Percentiles rank a stretch among this genome's conserved stretches.
Evolutionary conservation across 2,113 vertebrate species (phyloP).

Genomic region (Campylomormyrus tamandua): DNA sequence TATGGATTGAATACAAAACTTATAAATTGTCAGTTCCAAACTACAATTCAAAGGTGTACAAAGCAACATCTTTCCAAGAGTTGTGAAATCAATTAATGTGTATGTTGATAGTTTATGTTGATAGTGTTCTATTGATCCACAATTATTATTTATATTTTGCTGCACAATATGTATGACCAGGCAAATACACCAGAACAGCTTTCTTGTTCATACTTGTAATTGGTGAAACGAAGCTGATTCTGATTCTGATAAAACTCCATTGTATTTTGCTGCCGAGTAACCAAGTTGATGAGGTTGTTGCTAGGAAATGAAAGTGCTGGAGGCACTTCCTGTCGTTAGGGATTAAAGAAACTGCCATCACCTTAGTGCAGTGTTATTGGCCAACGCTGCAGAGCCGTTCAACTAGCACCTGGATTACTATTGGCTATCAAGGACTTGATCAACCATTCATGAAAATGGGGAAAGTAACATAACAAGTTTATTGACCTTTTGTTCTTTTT

Average conservation of each 20-base stretch:
- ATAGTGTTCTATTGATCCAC: neutral
- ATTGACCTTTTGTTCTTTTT: neutral
- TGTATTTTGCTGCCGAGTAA: neutral
- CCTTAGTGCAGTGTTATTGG: neutral
- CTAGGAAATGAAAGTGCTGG: neutral
- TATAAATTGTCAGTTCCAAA: neutral
- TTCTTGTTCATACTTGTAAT: neutral
- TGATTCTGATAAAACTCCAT: neutral
- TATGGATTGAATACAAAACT: neutral
- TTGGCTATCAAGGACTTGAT: neutral
- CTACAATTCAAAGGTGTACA: neutral
- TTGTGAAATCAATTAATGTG: neutral
- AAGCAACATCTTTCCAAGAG: neutral
- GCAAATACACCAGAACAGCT: neutral
- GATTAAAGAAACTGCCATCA: constrained; percentile 3
- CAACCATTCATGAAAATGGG: neutral
- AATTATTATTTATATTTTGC: neutral
- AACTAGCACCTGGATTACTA: neutral
- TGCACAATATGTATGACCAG: neutral
- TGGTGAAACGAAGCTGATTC: neutral
- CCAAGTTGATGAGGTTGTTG: neutral
- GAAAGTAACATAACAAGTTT: neutral
- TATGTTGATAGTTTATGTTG: neutral
- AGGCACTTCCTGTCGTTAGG: neutral
- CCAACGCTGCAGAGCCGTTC: neutral